These are phyloP conservation scores for Chaetophractus vellerosus DNA, from an alignment of 2,797 vertebrate species.

Conservation along the genomic window DNA sequence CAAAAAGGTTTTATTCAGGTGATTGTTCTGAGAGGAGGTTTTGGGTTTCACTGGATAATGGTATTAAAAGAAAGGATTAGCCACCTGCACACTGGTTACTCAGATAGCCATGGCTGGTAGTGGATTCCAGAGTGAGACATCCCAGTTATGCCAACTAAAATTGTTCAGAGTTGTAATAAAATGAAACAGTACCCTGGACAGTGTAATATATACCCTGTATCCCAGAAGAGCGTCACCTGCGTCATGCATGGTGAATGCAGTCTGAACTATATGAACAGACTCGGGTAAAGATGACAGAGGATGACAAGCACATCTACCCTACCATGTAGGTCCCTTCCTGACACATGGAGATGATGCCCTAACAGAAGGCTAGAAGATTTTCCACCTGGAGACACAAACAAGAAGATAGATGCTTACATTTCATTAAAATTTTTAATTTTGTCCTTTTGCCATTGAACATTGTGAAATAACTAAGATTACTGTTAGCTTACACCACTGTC, in stretches of 20 bases:
- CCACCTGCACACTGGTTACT: not conserved
- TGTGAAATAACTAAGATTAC: not conserved
- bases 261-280: not conserved
- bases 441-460: not conserved
- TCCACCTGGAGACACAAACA: not conserved
- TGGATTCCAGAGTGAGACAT: not conserved
- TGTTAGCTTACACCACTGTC: conserved; percentile 26
- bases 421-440: conserved; percentile 51
- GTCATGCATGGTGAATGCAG: not conserved
- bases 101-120: not conserved
- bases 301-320: not conserved
- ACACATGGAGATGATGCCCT: not conserved
- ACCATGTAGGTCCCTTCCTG: not conserved
- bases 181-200: conserved; percentile 3
- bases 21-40: not conserved
- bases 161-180: conserved; percentile 30
- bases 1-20: not conserved
- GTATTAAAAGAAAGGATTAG: not conserved
- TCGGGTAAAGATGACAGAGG: not conserved
- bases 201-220: not conserved
- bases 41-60: not conserved
- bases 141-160: conserved; percentile 22
- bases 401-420: not conserved
- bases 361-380: not conserved
- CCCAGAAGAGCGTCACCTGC: not conserved